Base-by-base conservation (phyloP, 2,113 vertebrate species). In the Rhabdomys dilectus region DNA sequence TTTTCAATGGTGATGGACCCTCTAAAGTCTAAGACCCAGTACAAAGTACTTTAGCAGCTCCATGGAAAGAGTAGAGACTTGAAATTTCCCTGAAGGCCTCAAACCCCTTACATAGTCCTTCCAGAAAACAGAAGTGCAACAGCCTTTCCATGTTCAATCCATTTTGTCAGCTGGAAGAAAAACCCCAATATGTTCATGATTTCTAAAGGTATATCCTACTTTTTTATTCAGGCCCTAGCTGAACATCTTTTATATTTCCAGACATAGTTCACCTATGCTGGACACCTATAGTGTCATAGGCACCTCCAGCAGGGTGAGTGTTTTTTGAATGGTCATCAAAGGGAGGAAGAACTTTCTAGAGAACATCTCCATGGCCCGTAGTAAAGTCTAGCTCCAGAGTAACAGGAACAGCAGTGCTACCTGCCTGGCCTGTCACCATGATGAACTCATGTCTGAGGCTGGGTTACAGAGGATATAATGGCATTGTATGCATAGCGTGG, bases 221-320 rank as follows among this genome's bases (percentile, higher is more conserved):
- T 73, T 93, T 91, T 91, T 5, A n/a, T 89, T 91, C 68, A 75
- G 73, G 70, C n/a, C 56, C 9, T 95, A 84, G 72, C 34, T 36
- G 78, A 48, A 1, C 24, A 96, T 95, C 56, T 62, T 84, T 48
- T 39, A 24, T 34, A 93, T 88, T 93, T 89, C 36, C 76, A 51
- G 3, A 93, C 72, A 90, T 90, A 15, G 34, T 94, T 89, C 78
- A n/a, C n/a, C n/a, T n/a, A n/a, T n/a, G n/a, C n/a, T n/a, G n/a
- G n/a, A n/a, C n/a, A n/a, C n/a, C n/a, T n/a, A n/a, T n/a, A n/a
- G n/a, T n/a, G n/a, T n/a, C n/a, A 89, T 1, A 60, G 16, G 8
- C 21, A 5, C 22, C 48, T 53, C 88, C 34, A 91, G 6, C 7
- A 42, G 17, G 26, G 34, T 21, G 56, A 7, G 73, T 95, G 24